These are phyloP conservation scores for Serranus cabrilla DNA, from an alignment of 2,797 vertebrate species.

Conservation along the genomic window DNA sequence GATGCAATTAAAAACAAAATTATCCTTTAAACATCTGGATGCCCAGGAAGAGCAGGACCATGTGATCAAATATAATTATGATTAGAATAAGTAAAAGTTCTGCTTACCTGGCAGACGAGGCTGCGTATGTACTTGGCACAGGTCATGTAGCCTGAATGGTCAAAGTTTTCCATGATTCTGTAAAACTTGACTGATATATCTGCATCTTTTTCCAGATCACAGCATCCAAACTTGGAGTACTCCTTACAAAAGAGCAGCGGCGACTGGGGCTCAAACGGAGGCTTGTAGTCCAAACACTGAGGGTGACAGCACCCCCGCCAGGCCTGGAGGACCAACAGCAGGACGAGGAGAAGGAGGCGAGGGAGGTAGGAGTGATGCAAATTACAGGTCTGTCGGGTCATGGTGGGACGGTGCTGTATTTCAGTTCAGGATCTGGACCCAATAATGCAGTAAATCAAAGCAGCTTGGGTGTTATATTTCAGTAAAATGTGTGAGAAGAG, in stretches of 20 bases:
- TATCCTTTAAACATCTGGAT: neutral
- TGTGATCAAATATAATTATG: neutral
- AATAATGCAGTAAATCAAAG: slow-evolving; percentile 4
- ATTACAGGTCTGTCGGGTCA: slow-evolving; percentile 50
- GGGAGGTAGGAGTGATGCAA: slow-evolving; percentile 2
- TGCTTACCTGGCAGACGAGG: slow-evolving; percentile 88
- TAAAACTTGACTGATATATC: slow-evolving; percentile 79
- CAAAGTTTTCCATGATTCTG: slow-evolving; percentile 85
- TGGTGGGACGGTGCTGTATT: slow-evolving; percentile 33
- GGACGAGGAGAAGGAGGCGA: slow-evolving; percentile 47
- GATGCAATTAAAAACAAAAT: neutral
- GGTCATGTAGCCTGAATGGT: slow-evolving; percentile 80
- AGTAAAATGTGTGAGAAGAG: slow-evolving; percentile 7
- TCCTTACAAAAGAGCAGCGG: slow-evolving; percentile 86
- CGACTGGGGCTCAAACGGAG: slow-evolving; percentile 84
- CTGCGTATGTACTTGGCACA: slow-evolving; percentile 85
- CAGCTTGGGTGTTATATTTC: slow-evolving; percentile 16
- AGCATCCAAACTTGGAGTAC: slow-evolving; percentile 89
- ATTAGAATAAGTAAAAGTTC: neutral
- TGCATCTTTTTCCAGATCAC: slow-evolving; percentile 81
- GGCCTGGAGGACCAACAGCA: slow-evolving; percentile 69
- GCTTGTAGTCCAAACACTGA: slow-evolving; percentile 90
- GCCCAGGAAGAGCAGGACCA: neutral
- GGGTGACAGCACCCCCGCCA: slow-evolving; percentile 83
- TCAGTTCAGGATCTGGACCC: slow-evolving; percentile 20